A percentile compares a stretch with the other conserved stretches of the same genome.
Conservation (phyloP, 2,888 invertebrate genomes). For the Quadriops clusia region DNA sequence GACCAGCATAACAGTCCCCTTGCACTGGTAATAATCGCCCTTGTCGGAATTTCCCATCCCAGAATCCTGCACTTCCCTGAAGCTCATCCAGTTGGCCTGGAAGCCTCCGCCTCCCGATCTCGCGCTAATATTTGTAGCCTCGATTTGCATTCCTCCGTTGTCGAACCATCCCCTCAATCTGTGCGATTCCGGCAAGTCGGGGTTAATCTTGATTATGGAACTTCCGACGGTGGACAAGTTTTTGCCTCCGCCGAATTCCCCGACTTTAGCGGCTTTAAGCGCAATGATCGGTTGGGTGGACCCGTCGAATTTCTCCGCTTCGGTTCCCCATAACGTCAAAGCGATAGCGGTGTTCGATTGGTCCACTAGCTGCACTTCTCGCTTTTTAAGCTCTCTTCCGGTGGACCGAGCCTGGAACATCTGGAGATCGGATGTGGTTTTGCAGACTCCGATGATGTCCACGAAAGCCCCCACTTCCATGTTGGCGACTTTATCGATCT, state of each 20-base stretch:
- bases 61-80: conserved; percentile 60
- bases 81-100: conserved; percentile 56
- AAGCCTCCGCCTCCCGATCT: conserved; percentile 33
- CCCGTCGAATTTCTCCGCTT: conserved; percentile 77
- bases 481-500: conserved; percentile 59
- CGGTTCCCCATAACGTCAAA: conserved; percentile 85
- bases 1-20: conserved; percentile 68
- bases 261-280: conserved; percentile 70
- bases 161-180: conserved; percentile 86
- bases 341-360: conserved; percentile 60
- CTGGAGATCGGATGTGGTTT: conserved; percentile 56
- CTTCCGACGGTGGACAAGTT: conserved; percentile 38
- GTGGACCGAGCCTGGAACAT: conserved; percentile 60
- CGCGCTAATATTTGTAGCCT: conserved; percentile 53
- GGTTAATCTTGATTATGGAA: conserved; percentile 65
- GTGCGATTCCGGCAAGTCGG: conserved; percentile 80
- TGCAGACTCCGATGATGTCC: conserved; percentile 88
- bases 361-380: conserved; percentile 81
- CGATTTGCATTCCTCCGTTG: conserved; percentile 53
- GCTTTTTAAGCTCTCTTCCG: conserved; percentile 76
- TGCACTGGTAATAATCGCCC: conserved; percentile 69
- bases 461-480: conserved; percentile 47
- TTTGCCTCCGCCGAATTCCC: conserved; percentile 81
- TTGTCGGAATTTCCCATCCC: conserved; percentile 64
- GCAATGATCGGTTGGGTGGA: conserved; percentile 69